Evolutionary conservation across 2,888 invertebrate species (phyloP).

Genomic region (Cryptosula pallasiana): DNA sequence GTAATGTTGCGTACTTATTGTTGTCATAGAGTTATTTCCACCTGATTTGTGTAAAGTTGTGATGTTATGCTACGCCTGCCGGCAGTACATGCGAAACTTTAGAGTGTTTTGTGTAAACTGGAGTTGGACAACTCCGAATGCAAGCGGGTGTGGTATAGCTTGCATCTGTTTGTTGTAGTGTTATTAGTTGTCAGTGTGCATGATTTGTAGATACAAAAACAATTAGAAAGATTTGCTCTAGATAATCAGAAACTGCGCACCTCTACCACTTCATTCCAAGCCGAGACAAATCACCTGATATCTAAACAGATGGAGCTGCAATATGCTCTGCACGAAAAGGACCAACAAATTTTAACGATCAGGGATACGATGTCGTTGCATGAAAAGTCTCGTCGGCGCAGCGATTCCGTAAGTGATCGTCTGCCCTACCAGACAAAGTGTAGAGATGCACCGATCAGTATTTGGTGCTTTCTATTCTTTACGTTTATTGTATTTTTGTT

Average conservation of each 20-base stretch:
- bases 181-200: constrained; percentile 7
- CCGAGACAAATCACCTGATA: background rate
- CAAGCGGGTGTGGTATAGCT: too few species aligned
- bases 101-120: too few species aligned
- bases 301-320: background rate
- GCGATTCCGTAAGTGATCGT: background rate
- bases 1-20: too few species aligned
- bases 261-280: background rate
- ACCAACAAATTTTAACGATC: background rate
- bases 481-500: background rate
- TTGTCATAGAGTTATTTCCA: too few species aligned
- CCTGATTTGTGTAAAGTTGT: too few species aligned
- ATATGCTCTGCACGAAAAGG: constrained; percentile 20
- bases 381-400: background rate
- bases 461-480: background rate
- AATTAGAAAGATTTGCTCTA: background rate
- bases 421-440: too few species aligned
- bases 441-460: background rate
- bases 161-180: background rate
- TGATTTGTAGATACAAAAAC: constrained; percentile 20
- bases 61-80: too few species aligned
- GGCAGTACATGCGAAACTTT: too few species aligned
- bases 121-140: too few species aligned
- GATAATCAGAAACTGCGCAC: background rate
- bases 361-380: constrained; percentile 8